Percentiles rank a stretch among this genome's conserved stretches.
Evolutionary conservation across 2,797 vertebrate genomes (phyloP).

Genomic region (Loriculus beryllinus): DNA sequence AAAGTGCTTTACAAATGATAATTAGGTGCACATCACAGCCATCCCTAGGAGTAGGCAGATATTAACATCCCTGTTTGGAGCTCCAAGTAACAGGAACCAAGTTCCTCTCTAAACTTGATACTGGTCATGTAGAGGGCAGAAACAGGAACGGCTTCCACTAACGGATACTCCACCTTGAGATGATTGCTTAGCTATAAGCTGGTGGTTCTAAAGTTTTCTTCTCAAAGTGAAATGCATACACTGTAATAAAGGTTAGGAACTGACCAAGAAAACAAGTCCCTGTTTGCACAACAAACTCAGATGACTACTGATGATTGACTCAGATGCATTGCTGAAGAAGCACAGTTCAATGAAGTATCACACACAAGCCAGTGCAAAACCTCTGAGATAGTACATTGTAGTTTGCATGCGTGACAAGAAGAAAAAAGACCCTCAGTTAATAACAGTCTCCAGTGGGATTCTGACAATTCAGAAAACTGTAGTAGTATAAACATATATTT

Average conservation of each 20-base stretch:
- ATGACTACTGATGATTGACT: background rate
- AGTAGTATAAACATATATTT: background rate
- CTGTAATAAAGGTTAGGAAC: background rate
- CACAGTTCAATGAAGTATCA: background rate
- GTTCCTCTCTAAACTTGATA: background rate
- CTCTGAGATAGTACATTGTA: background rate
- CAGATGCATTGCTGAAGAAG: background rate
- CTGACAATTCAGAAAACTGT: background rate
- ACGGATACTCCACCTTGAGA: background rate
- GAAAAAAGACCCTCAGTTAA: background rate
- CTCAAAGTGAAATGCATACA: background rate
- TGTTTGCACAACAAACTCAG: background rate
- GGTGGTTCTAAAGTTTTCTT: background rate
- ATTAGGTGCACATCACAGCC: background rate
- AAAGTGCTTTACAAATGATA: background rate
- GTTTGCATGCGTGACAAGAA: background rate
- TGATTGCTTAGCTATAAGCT: background rate
- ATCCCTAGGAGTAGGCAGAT: background rate
- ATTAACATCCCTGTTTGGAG: background rate
- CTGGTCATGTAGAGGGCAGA: background rate
- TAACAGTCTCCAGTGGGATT: background rate
- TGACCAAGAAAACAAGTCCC: background rate
- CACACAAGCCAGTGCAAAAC: fast-evolving
- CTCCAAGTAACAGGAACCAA: background rate
- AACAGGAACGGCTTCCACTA: background rate